Conservation (phyloP, 2,113 vertebrate species). For the Anguilla japonica region DNA sequence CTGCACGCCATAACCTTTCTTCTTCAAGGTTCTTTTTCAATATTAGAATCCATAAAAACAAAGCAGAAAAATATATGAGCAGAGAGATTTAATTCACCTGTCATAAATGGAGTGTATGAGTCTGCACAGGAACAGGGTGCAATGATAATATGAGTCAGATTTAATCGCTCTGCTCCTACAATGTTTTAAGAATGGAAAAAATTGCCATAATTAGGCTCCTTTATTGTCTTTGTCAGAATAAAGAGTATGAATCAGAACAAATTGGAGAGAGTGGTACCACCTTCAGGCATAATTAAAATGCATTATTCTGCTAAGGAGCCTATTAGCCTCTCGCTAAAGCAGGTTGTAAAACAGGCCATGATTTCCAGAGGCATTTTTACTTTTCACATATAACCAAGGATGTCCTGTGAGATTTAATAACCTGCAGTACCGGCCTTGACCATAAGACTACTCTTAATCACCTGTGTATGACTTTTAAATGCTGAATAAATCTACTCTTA, state of each 20-base stretch:
- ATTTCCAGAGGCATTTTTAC: background rate
- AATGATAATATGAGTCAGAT: conserved; percentile 18
- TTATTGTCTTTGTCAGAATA: conserved; percentile 32
- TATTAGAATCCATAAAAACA: background rate
- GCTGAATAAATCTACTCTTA: too few species aligned
- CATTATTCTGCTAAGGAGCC: conserved; percentile 1
- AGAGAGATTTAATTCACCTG: conserved; percentile 17
- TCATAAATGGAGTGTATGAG: background rate
- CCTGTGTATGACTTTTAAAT: background rate
- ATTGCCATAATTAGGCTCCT: conserved; percentile 32
- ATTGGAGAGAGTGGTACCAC: conserved; percentile 10
- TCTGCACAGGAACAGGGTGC: background rate
- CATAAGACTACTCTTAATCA: background rate
- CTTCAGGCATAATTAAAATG: conserved; percentile 33
- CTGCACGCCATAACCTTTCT: background rate
- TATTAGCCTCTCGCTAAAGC: background rate
- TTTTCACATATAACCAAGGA: background rate
- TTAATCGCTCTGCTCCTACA: conserved; percentile 21
- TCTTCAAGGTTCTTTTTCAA: conserved; percentile 16
- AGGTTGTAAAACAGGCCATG: background rate
- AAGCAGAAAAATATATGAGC: background rate
- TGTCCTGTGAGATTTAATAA: background rate
- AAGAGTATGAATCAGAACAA: conserved; percentile 13
- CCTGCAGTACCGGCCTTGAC: background rate
- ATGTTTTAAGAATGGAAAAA: conserved; percentile 12